Conservation (phyloP, 2,113 vertebrate genomes). For the Craseonycteris thonglongyai region DNA sequence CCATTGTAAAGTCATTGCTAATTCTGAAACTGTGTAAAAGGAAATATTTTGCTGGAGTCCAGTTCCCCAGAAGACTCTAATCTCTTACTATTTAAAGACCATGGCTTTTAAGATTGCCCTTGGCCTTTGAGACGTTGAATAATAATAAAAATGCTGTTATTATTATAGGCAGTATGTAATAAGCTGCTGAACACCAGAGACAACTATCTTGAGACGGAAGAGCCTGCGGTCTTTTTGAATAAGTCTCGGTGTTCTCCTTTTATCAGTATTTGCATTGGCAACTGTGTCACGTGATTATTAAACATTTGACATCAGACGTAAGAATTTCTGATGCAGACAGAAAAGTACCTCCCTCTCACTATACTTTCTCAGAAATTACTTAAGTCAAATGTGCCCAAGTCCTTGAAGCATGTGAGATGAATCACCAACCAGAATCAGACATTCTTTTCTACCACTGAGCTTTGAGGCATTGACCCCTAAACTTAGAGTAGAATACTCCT, state of each 20-base stretch:
- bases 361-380: slow-evolving; percentile 51
- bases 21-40: not conserved
- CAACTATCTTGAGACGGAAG: not conserved
- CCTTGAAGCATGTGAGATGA: not conserved
- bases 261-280: not conserved
- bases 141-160: not conserved
- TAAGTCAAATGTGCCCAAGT: not conserved
- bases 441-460: not conserved
- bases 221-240: not conserved
- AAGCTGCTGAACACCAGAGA: not conserved
- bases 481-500: not conserved
- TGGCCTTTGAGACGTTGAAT: not conserved
- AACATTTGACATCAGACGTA: not conserved
- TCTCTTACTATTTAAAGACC: slow-evolving; percentile 16
- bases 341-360: not conserved
- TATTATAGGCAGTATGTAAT: not conserved
- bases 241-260: not conserved
- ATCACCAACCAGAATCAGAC: not conserved
- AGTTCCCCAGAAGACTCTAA: not conserved
- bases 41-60: not conserved
- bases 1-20: not conserved
- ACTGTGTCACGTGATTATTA: not conserved
- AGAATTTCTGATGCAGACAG: slow-evolving; percentile 8
- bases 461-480: not conserved
- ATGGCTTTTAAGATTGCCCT: not conserved